Evolutionary conservation across 2,888 invertebrate genomes (phyloP).

Genomic region (Lithodes maja): DNA sequence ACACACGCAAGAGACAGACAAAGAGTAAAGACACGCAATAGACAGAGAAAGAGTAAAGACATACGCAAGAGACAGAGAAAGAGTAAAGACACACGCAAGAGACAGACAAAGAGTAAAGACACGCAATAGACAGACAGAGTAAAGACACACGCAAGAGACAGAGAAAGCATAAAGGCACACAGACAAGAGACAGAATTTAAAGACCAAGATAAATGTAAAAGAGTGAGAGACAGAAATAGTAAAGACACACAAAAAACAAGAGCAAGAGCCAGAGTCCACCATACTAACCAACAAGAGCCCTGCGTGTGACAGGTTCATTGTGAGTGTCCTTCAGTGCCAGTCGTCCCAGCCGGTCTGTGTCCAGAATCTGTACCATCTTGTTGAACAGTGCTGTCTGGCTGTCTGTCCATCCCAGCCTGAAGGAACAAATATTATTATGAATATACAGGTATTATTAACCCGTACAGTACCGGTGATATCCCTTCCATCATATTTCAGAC

Average conservation of each 20-base stretch:
- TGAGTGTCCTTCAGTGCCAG: conserved; percentile 54
- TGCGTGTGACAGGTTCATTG: conserved; percentile 63
- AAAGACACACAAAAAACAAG: neutral
- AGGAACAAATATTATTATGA: too few relatives aligned
- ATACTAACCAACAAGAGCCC: conserved; percentile 59
- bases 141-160: neutral
- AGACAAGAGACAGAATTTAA: neutral
- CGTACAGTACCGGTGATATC: too few relatives aligned
- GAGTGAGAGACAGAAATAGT: neutral
- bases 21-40: too few relatives aligned
- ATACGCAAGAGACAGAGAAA: too few relatives aligned
- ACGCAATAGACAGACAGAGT: too few relatives aligned
- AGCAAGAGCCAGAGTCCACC: neutral
- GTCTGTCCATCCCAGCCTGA: conserved; percentile 65
- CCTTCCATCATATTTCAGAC: too few relatives aligned
- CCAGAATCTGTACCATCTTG: conserved; percentile 63
- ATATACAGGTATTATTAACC: too few relatives aligned
- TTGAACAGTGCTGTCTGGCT: conserved; percentile 53
- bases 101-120: too few relatives aligned
- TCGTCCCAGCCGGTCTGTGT: conserved; percentile 62
- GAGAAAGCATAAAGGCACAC: neutral
- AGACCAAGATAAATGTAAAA: neutral
- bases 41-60: too few relatives aligned
- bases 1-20: too few relatives aligned
- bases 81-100: too few relatives aligned